Conservation (phyloP, 2,797 vertebrate species). For the Myiotriccus ornatus region DNA sequence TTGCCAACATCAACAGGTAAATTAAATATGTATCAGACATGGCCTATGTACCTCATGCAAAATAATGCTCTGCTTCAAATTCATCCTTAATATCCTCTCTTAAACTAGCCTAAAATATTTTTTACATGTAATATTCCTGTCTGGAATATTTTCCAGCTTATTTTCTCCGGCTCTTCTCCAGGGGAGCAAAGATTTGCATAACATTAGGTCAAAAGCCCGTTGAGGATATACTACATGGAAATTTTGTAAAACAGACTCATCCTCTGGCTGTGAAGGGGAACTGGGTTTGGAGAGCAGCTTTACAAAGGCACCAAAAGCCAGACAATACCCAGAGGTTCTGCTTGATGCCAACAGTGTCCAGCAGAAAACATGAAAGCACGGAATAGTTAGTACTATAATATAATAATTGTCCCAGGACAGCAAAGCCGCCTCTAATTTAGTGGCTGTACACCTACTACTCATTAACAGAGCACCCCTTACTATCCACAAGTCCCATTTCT, state of each 20-base stretch:
- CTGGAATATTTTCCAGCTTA: conserved; percentile 32
- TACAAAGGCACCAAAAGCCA: background rate
- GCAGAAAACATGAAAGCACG: background rate
- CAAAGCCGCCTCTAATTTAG: background rate
- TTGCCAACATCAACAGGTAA: conserved; percentile 31
- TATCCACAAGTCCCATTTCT: background rate
- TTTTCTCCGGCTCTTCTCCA: conserved; percentile 1
- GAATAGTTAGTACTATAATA: background rate
- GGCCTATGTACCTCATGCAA: background rate
- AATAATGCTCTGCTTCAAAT: conserved; percentile 28
- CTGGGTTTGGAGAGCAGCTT: background rate
- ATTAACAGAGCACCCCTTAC: background rate
- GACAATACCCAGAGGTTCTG: background rate
- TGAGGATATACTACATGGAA: background rate
- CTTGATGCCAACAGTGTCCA: background rate
- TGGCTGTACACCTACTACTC: background rate
- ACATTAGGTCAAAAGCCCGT: conserved; percentile 30
- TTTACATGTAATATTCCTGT: background rate
- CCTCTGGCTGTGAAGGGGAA: conserved; percentile 10
- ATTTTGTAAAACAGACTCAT: conserved; percentile 32
- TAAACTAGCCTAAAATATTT: conserved; percentile 8
- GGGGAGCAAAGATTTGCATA: conserved; percentile 10
- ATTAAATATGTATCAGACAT: background rate
- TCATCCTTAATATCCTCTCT: background rate
- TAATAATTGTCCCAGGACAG: background rate